Evolutionary conservation across 2,113 vertebrate species (phyloP).

Genomic region (Ariopsis seemanni): DNA sequence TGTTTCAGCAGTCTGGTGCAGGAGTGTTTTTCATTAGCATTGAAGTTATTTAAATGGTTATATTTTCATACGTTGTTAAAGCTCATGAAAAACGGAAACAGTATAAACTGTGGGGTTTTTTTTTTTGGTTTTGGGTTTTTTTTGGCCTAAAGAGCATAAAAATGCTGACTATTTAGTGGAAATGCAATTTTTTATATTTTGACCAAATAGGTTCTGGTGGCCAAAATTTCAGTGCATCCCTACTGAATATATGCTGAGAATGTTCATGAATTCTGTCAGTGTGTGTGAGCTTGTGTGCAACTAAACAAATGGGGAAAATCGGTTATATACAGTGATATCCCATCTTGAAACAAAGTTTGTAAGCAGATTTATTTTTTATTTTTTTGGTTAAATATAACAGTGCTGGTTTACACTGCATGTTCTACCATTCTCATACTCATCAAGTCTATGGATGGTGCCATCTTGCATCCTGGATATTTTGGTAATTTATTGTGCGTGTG

Average conservation of each 20-base stretch:
- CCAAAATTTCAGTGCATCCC: conserved; percentile 18
- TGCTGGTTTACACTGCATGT: conserved; percentile 43
- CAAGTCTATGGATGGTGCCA: conserved; percentile 43
- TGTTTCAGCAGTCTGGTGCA: background rate
- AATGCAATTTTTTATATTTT: background rate
- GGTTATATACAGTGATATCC: conserved; percentile 10
- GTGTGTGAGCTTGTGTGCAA: background rate
- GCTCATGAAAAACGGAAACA: background rate
- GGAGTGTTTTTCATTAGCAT: background rate
- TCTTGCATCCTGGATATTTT: conserved; percentile 47
- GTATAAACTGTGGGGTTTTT: too few species aligned
- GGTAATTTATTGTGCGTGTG: conserved; percentile 46
- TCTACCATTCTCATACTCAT: conserved; percentile 50
- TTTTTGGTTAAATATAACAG: background rate
- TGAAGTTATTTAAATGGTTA: background rate
- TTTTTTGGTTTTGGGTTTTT: too few species aligned
- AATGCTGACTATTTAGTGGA: background rate
- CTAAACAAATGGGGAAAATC: background rate
- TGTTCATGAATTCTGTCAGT: background rate
- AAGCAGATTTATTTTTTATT: background rate
- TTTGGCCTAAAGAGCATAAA: background rate
- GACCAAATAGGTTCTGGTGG: background rate
- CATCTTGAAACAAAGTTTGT: background rate
- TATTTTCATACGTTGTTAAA: background rate
- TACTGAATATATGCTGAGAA: background rate